Percentiles rank a stretch among this genome's conserved stretches.
phyloP scores from a whole-genome alignment of 2,797 vertebrate species.

The Phyllotis vaccarum region DNA sequence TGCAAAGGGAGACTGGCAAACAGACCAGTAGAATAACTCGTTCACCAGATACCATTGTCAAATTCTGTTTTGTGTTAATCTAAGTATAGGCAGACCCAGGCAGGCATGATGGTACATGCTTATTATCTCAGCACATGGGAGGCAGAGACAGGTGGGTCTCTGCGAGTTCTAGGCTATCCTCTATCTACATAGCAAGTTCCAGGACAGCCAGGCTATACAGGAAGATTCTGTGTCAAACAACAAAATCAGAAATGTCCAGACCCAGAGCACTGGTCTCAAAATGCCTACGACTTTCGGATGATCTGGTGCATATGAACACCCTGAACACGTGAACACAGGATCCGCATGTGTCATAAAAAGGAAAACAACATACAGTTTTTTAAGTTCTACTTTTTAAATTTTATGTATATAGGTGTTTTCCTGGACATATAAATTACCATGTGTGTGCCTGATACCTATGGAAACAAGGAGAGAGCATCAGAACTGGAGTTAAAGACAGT shows the following conservation, averaged over 20 bases:
- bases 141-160: background rate
- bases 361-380: too few species aligned
- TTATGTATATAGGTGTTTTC: background rate
- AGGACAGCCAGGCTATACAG: background rate
- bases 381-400: background rate
- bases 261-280: background rate
- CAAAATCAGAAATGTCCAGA: background rate
- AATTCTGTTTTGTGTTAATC: background rate
- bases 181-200: background rate
- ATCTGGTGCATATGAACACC: background rate
- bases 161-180: background rate
- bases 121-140: background rate
- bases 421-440: background rate
- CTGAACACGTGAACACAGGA: background rate
- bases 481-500: background rate
- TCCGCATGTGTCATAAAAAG: too few species aligned
- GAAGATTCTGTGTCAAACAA: background rate
- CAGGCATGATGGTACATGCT: background rate
- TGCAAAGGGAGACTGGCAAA: background rate
- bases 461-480: background rate
- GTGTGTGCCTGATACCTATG: background rate
- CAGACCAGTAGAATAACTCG: background rate
- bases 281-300: background rate
- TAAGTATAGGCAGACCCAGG: background rate
- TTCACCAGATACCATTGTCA: background rate